Evolutionary conservation across 64 coral and sea anemone genomes (phyloP).

Genomic region (Montipora efflorescens): DNA sequence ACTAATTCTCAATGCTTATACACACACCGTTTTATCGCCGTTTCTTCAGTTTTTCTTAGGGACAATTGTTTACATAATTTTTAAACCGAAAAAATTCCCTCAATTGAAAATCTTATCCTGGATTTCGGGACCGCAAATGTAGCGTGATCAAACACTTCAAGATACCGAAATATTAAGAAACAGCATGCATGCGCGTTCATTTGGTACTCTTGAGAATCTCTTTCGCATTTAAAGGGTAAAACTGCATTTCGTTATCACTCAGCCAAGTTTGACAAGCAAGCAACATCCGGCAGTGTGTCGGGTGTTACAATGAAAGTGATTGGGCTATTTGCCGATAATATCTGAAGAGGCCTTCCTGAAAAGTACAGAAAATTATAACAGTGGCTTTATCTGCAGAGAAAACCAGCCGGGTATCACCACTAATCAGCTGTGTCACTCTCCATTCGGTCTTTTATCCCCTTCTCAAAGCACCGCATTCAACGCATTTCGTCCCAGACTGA

Average conservation of each 20-base stretch:
- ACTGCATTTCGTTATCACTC: background rate
- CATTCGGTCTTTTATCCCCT: background rate
- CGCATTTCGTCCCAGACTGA: background rate
- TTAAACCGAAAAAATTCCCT: background rate
- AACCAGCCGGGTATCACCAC: slow-evolving; percentile 6
- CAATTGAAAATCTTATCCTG: background rate
- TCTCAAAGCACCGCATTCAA: background rate
- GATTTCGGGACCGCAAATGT: background rate
- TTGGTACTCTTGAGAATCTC: no score
- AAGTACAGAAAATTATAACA: background rate
- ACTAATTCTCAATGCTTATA: slow-evolving; percentile 18
- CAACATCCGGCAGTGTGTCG: background rate
- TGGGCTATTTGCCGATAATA: background rate
- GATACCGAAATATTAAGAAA: background rate
- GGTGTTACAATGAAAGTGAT: background rate
- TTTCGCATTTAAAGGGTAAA: background rate
- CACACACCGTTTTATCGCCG: slow-evolving; percentile 5
- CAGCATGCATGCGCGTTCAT: background rate
- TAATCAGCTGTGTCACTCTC: slow-evolving; percentile 31
- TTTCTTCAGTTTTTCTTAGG: background rate
- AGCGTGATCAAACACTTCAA: background rate
- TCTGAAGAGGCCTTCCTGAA: slow-evolving; percentile 15
- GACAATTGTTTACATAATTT: slow-evolving; percentile 28
- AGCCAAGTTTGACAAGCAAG: background rate
- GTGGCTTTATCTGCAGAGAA: background rate